phyloP scores from a whole-genome alignment of 1,140 invertebrate species.

The Anastrepha obliqua region DNA sequence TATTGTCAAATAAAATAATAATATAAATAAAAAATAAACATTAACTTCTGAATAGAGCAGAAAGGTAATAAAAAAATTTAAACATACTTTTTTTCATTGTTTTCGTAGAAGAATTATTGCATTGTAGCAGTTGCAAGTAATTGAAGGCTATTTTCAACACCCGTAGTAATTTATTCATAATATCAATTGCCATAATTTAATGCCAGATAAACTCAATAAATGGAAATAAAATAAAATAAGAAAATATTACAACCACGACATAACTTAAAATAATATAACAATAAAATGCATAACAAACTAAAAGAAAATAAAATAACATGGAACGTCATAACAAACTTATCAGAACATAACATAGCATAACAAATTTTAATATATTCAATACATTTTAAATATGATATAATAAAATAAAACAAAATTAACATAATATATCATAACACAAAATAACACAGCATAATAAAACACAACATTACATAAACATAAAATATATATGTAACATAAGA shows the following conservation, averaged over 20 bases:
- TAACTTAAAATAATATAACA: background rate
- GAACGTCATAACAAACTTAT: background rate
- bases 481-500: background rate
- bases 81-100: background rate
- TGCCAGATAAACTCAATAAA: background rate
- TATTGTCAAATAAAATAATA: too few relatives aligned
- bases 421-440: background rate
- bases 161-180: background rate
- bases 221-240: background rate
- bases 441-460: background rate
- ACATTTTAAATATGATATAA: background rate
- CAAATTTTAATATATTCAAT: background rate
- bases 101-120: constrained; percentile 9
- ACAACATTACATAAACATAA: background rate
- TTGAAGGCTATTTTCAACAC: constrained; percentile 25
- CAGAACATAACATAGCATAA: background rate
- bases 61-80: background rate
- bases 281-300: background rate
- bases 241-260: background rate
- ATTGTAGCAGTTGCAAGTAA: constrained; percentile 11
- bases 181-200: background rate
- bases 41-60: background rate
- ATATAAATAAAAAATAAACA: background rate
- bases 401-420: background rate
- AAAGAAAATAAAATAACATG: background rate